Conservation (phyloP, 2,888 invertebrate species). For the Mesorhabditis belari region DNA sequence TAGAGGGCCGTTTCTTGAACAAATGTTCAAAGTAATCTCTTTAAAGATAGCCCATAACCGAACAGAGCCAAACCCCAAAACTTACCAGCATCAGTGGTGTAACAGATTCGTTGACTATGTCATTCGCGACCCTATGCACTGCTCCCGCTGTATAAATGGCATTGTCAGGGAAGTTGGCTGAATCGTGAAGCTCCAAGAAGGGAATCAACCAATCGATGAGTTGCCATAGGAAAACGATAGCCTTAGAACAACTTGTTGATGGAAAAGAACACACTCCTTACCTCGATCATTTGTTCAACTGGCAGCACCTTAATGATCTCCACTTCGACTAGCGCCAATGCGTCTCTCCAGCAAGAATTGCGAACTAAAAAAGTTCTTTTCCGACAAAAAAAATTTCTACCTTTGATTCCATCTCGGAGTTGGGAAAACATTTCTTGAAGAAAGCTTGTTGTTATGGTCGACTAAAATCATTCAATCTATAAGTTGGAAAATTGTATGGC, state of each 20-base stretch:
- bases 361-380: no score
- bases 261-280: no score
- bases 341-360: background rate
- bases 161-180: slow-evolving; percentile 23
- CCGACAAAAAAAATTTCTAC: no score
- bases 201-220: slow-evolving; percentile 7
- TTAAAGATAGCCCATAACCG: no score
- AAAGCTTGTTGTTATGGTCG: no score
- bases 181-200: slow-evolving; percentile 10
- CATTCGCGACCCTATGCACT: slow-evolving; percentile 14
- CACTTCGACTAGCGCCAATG: background rate
- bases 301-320: background rate
- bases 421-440: background rate
- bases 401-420: background rate
- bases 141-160: slow-evolving; percentile 16
- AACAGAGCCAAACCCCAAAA: background rate
- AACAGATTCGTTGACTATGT: slow-evolving; percentile 6
- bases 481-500: no score
- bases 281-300: no score
- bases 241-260: background rate
- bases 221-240: background rate
- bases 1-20: no score
- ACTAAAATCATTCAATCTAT: no score
- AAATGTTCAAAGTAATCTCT: no score
- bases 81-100: slow-evolving; percentile 16